Evolutionary conservation across 2,113 vertebrate species (phyloP).

Genomic region (Hyla sarda): DNA sequence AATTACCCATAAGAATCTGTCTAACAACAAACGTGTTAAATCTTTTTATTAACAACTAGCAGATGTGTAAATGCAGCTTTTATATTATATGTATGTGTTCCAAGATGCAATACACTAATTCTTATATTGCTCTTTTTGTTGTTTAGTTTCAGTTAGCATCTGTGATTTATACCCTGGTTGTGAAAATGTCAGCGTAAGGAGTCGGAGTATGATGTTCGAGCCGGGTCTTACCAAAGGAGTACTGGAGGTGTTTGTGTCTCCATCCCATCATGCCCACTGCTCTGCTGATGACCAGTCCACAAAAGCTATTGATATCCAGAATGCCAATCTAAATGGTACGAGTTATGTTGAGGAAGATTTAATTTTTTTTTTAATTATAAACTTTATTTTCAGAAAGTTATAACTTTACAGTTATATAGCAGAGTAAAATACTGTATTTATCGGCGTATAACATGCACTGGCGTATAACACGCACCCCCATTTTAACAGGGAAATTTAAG

Average conservation of each 20-base stretch:
- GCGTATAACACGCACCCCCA: no score
- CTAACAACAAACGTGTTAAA: no score
- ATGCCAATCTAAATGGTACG: constrained; percentile 83
- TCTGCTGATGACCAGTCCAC: constrained; percentile 86
- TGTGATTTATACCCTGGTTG: constrained; percentile 94
- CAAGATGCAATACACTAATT: not conserved
- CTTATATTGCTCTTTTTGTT: constrained; percentile 18
- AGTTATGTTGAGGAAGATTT: not conserved
- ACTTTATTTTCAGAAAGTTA: not conserved
- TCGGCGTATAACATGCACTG: no score
- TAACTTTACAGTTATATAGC: not conserved
- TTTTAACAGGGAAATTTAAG: no score
- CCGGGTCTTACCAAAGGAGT: constrained; percentile 94
- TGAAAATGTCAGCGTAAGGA: constrained; percentile 95
- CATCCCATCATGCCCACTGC: constrained; percentile 77
- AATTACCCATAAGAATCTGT: no score
- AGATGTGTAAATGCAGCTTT: no score
- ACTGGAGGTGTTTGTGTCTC: constrained; percentile 88
- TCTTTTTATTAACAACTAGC: no score
- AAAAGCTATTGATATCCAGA: constrained; percentile 89
- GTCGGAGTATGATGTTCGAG: constrained; percentile 99
- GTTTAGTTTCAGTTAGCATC: constrained; percentile 92
- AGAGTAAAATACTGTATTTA: no score
- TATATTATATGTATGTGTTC: no score
- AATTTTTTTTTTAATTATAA: not conserved